Conservation (phyloP, 2,113 vertebrate species). For the Fukomys damarensis region DNA sequence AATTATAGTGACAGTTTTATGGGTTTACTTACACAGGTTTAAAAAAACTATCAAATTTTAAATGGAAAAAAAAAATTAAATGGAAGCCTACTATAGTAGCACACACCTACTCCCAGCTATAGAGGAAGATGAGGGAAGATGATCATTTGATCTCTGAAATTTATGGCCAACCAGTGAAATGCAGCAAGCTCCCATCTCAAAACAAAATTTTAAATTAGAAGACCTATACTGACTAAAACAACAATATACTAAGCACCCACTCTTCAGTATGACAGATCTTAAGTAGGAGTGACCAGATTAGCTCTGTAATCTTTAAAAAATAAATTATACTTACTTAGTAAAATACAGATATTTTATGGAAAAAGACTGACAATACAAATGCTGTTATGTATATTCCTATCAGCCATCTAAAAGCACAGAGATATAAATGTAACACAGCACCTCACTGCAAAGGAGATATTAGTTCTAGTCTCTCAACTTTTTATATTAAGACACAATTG, state of each 20-base stretch:
- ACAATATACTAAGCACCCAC: neutral
- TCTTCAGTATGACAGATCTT: neutral
- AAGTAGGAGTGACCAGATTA: neutral
- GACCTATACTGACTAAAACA: neutral
- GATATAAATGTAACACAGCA: neutral
- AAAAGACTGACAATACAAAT: neutral
- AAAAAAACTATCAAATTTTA: neutral
- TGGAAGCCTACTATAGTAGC: neutral
- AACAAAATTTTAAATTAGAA: neutral
- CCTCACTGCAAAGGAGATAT: neutral
- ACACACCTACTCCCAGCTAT: neutral
- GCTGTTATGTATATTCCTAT: neutral
- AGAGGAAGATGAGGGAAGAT: neutral
- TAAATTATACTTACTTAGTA: neutral
- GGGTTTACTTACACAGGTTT: neutral
- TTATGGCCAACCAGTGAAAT: neutral
- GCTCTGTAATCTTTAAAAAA: neutral
- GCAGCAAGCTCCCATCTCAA: neutral
- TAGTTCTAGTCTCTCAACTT: neutral
- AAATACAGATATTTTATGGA: neutral
- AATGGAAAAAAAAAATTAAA: neutral
- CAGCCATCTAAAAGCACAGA: neutral
- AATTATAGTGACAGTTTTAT: neutral
- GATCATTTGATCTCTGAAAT: neutral
- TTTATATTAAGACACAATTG: neutral